Evolutionary conservation across 2,888 invertebrate species (phyloP).

Genomic region (Petrolisthes manimaculis): DNA sequence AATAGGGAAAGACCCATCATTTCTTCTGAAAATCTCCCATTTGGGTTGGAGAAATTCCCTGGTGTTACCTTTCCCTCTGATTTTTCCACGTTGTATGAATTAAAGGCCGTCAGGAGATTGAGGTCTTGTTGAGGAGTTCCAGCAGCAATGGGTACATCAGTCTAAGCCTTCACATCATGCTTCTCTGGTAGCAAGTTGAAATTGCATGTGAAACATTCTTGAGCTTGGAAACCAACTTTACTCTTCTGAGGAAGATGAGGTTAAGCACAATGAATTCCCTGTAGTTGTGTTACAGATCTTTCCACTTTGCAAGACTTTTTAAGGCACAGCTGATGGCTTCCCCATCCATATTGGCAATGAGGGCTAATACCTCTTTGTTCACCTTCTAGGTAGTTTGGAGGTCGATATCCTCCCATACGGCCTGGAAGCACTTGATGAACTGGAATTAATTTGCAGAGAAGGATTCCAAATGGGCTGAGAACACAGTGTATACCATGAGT

Average conservation of each 20-base stretch:
- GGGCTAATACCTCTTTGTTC: neutral
- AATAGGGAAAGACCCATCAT: constrained; percentile 7
- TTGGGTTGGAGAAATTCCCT: neutral
- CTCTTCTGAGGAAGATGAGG: neutral
- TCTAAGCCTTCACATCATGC: neutral
- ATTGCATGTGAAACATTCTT: constrained; percentile 3
- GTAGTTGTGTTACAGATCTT: neutral
- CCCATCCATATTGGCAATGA: constrained; percentile 5
- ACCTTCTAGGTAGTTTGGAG: neutral
- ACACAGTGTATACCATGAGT: neutral
- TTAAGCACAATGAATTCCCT: constrained; percentile 10
- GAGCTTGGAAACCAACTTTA: neutral
- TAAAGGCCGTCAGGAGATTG: constrained; percentile 1
- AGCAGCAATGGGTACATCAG: neutral
- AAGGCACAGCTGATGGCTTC: constrained; percentile 16
- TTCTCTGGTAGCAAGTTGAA: neutral
- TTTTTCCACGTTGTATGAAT: neutral
- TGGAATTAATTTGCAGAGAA: neutral
- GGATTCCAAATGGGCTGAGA: neutral
- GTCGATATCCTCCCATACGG: neutral
- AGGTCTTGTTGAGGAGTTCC: constrained; percentile 5
- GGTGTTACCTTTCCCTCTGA: neutral
- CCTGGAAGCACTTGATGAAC: neutral
- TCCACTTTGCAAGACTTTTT: constrained; percentile 2
- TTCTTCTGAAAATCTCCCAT: neutral